Conservation (phyloP, 2,113 vertebrate genomes). For the Xenopus laevis region DNA sequence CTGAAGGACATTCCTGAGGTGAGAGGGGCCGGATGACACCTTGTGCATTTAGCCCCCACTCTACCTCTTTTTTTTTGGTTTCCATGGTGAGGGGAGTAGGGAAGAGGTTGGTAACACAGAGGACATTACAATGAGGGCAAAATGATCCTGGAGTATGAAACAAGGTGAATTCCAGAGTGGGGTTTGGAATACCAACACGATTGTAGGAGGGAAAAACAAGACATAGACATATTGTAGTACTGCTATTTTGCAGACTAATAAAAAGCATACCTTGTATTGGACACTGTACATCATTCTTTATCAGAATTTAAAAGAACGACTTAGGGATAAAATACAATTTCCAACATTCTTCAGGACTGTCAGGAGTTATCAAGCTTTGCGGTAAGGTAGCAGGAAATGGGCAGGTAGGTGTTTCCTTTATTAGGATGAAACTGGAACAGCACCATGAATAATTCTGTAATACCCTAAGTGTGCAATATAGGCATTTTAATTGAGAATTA, state of each 20-base stretch:
- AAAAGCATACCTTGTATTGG: background rate
- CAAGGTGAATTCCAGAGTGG: background rate
- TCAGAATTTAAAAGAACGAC: too few relatives aligned
- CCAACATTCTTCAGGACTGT: too few relatives aligned
- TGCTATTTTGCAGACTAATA: background rate
- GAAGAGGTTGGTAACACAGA: conserved; percentile 60
- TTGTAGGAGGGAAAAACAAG: background rate
- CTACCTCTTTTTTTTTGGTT: conserved; percentile 54
- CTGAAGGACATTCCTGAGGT: conserved; percentile 81
- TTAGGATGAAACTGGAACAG: too few relatives aligned
- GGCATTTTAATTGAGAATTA: too few relatives aligned
- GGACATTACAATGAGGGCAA: conserved; percentile 11
- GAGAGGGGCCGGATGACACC: conserved; percentile 67
- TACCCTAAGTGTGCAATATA: too few relatives aligned
- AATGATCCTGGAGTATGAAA: background rate
- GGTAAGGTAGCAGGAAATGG: too few relatives aligned
- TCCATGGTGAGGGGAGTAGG: conserved; percentile 57
- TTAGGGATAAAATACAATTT: too few relatives aligned
- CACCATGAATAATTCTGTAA: too few relatives aligned
- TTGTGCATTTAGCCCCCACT: conserved; percentile 64
- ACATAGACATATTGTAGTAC: background rate
- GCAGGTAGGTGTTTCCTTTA: too few relatives aligned
- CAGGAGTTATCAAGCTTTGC: too few relatives aligned
- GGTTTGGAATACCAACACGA: background rate
- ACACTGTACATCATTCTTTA: too few relatives aligned